phyloP scores from a whole-genome alignment of 2,113 vertebrate genomes.

The Hypomesus transpacificus region DNA sequence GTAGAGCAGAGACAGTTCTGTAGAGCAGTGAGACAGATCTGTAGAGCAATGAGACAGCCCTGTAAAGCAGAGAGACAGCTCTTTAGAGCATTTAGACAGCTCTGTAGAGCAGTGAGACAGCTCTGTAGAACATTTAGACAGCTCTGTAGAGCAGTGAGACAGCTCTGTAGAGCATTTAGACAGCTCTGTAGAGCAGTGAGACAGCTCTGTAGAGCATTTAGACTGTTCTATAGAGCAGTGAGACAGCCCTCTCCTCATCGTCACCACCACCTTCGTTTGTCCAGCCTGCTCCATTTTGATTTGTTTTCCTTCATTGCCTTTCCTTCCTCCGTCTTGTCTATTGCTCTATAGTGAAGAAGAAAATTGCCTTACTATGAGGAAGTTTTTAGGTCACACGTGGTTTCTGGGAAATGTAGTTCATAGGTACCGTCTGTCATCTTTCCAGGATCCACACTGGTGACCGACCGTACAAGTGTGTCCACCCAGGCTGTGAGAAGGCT shows the following conservation, averaged over 20 bases:
- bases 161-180: no score
- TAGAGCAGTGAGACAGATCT: slow-evolving; percentile 48
- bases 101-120: no score
- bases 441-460: slow-evolving; percentile 96
- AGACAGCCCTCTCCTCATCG: neutral
- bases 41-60: neutral
- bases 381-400: neutral
- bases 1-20: slow-evolving; percentile 43
- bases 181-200: no score
- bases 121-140: no score
- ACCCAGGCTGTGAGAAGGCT: slow-evolving; percentile 94
- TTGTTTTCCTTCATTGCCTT: neutral
- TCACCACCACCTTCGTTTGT: neutral
- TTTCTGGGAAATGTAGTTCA: slow-evolving; percentile 2
- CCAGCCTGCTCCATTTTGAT: neutral
- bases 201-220: slow-evolving; percentile 47
- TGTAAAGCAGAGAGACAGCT: no score
- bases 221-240: slow-evolving; percentile 52
- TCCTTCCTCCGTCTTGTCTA: neutral
- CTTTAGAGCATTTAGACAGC: no score
- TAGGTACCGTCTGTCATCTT: neutral
- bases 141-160: no score
- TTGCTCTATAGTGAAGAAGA: neutral
- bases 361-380: neutral
- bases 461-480: slow-evolving; percentile 95